A percentile compares a stretch with the other conserved stretches of the same genome.
phyloP scores from a whole-genome alignment of 2,888 invertebrate genomes.

The Rhagonycha lutea region DNA sequence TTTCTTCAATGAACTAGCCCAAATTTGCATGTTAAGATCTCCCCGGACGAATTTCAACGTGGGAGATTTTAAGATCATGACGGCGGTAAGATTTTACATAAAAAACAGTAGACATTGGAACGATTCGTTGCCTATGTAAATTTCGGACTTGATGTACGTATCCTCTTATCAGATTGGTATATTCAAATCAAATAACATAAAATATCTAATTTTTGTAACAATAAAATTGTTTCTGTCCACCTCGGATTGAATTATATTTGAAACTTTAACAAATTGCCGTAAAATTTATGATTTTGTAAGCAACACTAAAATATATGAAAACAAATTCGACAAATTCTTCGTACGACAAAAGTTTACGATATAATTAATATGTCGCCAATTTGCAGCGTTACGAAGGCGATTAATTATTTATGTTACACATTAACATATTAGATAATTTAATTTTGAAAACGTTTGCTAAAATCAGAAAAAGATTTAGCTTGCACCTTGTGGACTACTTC shows the following conservation, averaged over 20 bases:
- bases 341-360: neutral
- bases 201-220: conserved; percentile 48
- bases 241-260: conserved; percentile 51
- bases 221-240: conserved; percentile 45
- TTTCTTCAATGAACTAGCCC: conserved; percentile 30
- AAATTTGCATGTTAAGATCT: conserved; percentile 46
- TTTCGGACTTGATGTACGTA: conserved; percentile 50
- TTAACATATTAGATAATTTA: neutral
- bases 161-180: conserved; percentile 48
- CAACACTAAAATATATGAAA: neutral
- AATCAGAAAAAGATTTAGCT: neutral
- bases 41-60: conserved; percentile 42
- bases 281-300: conserved; percentile 31
- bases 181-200: conserved; percentile 44
- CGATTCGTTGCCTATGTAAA: conserved; percentile 51
- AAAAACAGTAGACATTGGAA: conserved; percentile 41
- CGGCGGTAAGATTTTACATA: conserved; percentile 42
- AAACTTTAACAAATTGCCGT: conserved; percentile 53
- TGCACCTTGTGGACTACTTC: neutral
- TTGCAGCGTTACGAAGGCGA: neutral
- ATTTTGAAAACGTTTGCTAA: neutral
- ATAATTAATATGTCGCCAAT: neutral
- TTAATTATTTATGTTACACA: neutral
- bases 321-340: neutral
- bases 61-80: conserved; percentile 48